A percentile compares a stretch with the other conserved stretches of the same genome.
Evolutionary conservation across 2,888 invertebrate genomes (phyloP).

Genomic region (Cacoxenus indagator): DNA sequence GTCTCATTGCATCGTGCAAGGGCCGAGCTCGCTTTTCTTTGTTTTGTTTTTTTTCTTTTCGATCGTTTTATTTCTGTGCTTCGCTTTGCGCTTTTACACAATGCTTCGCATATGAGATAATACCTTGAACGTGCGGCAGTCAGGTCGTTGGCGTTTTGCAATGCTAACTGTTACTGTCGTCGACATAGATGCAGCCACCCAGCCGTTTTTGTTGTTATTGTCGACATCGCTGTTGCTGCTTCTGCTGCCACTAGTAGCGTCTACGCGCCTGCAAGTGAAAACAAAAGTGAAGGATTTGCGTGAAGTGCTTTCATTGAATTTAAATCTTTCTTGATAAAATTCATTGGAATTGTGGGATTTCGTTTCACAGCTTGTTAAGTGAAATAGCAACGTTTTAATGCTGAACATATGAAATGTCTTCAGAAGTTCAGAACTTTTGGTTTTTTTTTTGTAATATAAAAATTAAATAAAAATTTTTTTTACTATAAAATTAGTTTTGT

Average conservation of each 20-base stretch:
- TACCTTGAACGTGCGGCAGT: constrained; percentile 62
- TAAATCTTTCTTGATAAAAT: neutral
- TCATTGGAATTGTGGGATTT: no score
- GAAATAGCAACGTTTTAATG: no score
- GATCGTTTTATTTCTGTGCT: constrained; percentile 15
- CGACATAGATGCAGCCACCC: no score
- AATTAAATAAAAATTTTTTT: neutral
- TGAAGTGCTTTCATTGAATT: neutral
- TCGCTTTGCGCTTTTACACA: constrained; percentile 30
- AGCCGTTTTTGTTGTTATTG: constrained; percentile 39
- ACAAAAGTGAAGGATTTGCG: constrained; percentile 8
- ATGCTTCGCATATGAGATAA: constrained; percentile 44
- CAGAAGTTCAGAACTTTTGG: no score
- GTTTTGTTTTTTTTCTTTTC: constrained; percentile 37
- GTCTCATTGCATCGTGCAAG: constrained; percentile 7
- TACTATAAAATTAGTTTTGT: neutral
- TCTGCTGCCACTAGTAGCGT: neutral
- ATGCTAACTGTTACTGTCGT: constrained; percentile 44
- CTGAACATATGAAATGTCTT: no score
- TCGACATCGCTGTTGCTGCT: neutral
- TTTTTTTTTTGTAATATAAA: neutral
- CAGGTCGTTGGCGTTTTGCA: constrained; percentile 54
- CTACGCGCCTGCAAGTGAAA: constrained; percentile 14
- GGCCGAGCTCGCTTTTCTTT: constrained; percentile 6
- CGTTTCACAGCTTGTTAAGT: no score